Conservation (phyloP, 2,888 invertebrate genomes). For the Aphodius sticticus region DNA sequence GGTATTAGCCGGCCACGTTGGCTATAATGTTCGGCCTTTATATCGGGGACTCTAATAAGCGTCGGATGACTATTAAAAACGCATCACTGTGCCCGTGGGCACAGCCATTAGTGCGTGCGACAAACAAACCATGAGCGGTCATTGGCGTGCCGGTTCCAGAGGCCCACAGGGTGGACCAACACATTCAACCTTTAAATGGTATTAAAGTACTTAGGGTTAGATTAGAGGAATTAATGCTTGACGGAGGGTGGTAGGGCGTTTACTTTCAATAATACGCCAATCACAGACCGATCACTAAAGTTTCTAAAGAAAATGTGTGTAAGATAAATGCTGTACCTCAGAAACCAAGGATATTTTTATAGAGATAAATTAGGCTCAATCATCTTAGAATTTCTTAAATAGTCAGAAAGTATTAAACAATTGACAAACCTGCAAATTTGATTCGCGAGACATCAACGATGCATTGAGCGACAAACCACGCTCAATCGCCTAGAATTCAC, state of each 20-base stretch:
- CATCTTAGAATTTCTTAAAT: no score
- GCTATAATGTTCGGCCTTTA: constrained; percentile 20
- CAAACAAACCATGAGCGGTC: constrained; percentile 50
- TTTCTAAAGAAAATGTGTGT: no score
- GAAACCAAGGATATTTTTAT: no score
- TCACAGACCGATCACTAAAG: no score
- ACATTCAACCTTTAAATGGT: constrained; percentile 45
- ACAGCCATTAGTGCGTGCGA: constrained; percentile 54
- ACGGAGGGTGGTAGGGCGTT: background rate
- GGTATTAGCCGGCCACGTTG: background rate
- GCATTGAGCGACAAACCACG: no score
- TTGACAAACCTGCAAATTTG: no score
- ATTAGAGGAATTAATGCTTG: constrained; percentile 52
- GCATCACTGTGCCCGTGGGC: constrained; percentile 52
- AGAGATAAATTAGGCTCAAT: no score
- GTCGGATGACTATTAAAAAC: constrained; percentile 56
- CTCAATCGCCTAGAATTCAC: no score
- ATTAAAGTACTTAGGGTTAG: constrained; percentile 52
- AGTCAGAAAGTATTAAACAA: no score
- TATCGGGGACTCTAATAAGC: constrained; percentile 47
- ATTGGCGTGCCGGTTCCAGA: constrained; percentile 48
- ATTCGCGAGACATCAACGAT: no score
- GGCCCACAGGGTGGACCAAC: constrained; percentile 31
- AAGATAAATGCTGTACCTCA: no score
- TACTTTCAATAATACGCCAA: background rate